These are phyloP conservation scores for Octomys mimax DNA, from an alignment of 2,797 vertebrate species.

Conservation along the genomic window DNA sequence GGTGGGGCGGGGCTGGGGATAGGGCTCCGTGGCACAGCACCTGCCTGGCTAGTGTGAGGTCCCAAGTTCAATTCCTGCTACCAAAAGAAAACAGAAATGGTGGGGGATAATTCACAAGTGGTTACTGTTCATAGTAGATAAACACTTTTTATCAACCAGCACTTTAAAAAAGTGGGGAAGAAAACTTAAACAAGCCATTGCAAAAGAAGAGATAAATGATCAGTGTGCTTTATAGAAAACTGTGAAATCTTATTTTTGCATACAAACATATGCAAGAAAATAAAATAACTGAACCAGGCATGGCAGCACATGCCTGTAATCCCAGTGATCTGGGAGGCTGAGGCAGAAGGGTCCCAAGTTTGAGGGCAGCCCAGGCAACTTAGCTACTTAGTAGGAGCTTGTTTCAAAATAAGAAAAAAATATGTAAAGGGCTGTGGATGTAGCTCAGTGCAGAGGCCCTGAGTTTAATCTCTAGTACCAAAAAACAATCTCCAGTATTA, in stretches of 20 bases:
- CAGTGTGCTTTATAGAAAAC: slow-evolving; percentile 16
- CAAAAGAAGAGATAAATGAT: slow-evolving; percentile 40
- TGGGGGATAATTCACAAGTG: neutral
- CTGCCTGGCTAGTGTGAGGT: too few relatives aligned
- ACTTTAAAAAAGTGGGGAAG: neutral
- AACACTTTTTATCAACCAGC: neutral
- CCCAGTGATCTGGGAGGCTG: neutral
- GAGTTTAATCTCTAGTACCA: neutral
- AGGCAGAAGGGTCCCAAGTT: neutral
- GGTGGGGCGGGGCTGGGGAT: neutral
- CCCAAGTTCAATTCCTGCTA: too few relatives aligned
- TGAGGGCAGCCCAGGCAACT: neutral
- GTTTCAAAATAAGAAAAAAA: neutral
- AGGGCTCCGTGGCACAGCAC: too few relatives aligned
- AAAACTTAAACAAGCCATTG: neutral
- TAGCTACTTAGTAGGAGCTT: neutral
- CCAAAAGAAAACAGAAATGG: neutral
- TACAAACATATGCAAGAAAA: slow-evolving; percentile 39
- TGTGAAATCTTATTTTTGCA: neutral
- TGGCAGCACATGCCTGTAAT: neutral
- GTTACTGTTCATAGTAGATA: neutral
- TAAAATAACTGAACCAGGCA: slow-evolving; percentile 4
- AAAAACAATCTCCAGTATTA: neutral
- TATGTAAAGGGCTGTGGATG: neutral
- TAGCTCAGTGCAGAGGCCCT: neutral